Evolutionary conservation across 2,797 vertebrate genomes (phyloP), one percentile per base, ranked within the genome.

Genomic region (Notolabrus celidotus): DNA sequence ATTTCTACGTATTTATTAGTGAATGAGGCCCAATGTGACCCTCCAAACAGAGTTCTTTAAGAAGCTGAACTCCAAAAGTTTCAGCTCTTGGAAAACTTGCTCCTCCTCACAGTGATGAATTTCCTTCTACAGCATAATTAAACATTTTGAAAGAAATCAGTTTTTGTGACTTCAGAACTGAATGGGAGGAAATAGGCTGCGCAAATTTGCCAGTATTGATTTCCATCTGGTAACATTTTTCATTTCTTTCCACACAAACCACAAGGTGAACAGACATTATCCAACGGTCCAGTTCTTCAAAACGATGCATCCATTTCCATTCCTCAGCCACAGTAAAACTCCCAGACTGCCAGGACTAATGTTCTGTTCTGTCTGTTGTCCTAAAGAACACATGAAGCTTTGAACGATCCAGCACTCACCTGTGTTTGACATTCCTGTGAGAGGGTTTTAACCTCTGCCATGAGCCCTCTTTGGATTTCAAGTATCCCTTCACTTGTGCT

Each of bases 171-270:
- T 71, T 51, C 36, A 52, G 25, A 60, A 56, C 36, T 56, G 7
- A 62, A 60, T 46, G 23, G 14, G 50, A 10, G 11, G 17, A 17
- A 46, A 56, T 45, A 62, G 59, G 57, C 61, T 19, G 59, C 39
- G 56, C 65, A 74, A 43, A 79, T 68, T 46, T 60, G 20, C 47
- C 42, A 42, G 67, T 53, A 29, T 47, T 67, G 31, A 77, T 79
- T 74, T 72, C 41, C 41, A 64, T 49, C 23, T 23, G 15, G 22
- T 15, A 59, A 54, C 7, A 14, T n/a, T 50, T 38, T 69, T 25
- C 0, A 7, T 38, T 5, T 33, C 43, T 52, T 61, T 41, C 22
- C 20, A 33, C 20, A 46, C 51, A 61, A 43, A 50, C 16, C 20
- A 46, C 43, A 23, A 19, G 10, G 7, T 20, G 19, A 67, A 62